Percentiles rank a stretch among this genome's conserved stretches.
Conservation (phyloP, 1,140 invertebrate species). For the Drosophila repleta region DNA sequence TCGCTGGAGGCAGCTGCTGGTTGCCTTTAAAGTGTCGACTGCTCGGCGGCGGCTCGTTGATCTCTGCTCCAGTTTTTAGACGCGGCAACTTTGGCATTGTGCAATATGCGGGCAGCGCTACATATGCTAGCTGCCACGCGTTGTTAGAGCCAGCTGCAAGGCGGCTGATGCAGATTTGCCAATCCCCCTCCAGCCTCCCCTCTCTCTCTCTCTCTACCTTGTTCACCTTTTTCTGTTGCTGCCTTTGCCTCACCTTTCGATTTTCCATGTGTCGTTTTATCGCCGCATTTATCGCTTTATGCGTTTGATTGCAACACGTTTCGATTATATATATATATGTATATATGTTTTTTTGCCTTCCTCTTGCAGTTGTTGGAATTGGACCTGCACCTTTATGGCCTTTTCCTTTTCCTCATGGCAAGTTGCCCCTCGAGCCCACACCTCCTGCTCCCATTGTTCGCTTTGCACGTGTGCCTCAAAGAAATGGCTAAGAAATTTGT, state of each 20-base stretch:
- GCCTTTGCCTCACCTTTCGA: constrained; percentile 64
- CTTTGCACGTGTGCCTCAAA: constrained; percentile 63
- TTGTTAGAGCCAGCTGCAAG: constrained; percentile 49
- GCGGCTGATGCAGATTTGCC: constrained; percentile 48
- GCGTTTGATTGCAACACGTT: constrained; percentile 48
- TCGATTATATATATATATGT: constrained; percentile 14
- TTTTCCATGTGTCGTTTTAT: constrained; percentile 65
- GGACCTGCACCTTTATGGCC: constrained; percentile 71
- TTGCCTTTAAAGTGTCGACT: constrained; percentile 40
- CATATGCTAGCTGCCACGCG: constrained; percentile 40
- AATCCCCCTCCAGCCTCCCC: not conserved
- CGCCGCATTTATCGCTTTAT: constrained; percentile 41
- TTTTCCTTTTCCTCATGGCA: constrained; percentile 55
- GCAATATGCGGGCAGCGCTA: constrained; percentile 56
- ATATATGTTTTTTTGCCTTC: not conserved
- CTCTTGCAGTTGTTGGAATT: constrained; percentile 36
- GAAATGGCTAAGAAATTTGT: constrained; percentile 66
- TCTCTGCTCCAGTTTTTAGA: constrained; percentile 70
- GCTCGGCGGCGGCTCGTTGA: constrained; percentile 73
- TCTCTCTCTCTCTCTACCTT: constrained; percentile 3
- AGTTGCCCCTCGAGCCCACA: not conserved
- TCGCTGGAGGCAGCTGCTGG: constrained; percentile 16
- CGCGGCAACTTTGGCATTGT: constrained; percentile 58
- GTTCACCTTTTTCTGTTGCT: constrained; percentile 2
- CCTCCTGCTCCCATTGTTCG: constrained; percentile 28